Evolutionary conservation across 2,888 invertebrate species (phyloP).

Genomic region (Hirtodrosophila cameraria): DNA sequence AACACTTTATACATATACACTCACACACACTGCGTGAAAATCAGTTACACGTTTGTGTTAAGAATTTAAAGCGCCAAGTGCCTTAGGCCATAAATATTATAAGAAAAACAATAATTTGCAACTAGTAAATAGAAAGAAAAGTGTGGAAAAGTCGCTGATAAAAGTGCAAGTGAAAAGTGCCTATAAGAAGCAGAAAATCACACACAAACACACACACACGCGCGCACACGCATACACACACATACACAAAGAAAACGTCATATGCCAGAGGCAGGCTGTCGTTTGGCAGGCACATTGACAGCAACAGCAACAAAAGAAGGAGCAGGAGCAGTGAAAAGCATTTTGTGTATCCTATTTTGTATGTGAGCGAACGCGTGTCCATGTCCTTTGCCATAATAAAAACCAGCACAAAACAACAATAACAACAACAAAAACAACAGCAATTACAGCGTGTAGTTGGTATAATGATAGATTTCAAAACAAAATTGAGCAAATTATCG

Average conservation of each 20-base stretch:
- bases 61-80: conserved; percentile 69
- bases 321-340: conserved; percentile 58
- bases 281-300: conserved; percentile 62
- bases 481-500: conserved; percentile 75
- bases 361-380: conserved; percentile 61
- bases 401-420: conserved; percentile 24
- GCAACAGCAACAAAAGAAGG: conserved; percentile 46
- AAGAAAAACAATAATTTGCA: conserved; percentile 29
- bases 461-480: conserved; percentile 76
- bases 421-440: conserved; percentile 23
- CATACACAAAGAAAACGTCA: conserved; percentile 67
- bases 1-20: conserved; percentile 23
- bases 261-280: conserved; percentile 74
- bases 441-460: conserved; percentile 66
- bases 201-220: conserved; percentile 30
- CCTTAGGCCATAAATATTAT: conserved; percentile 50
- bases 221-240: conserved; percentile 23
- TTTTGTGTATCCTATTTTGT: conserved; percentile 77
- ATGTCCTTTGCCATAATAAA: conserved; percentile 27
- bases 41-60: conserved; percentile 31
- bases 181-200: conserved; percentile 54
- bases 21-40: conserved; percentile 19
- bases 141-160: conserved; percentile 16
- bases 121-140: conserved; percentile 26
- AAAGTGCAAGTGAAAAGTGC: conserved; percentile 75